Evolutionary conservation across 2,113 vertebrate genomes (phyloP).

Genomic region (Amblyopsis rosae): DNA sequence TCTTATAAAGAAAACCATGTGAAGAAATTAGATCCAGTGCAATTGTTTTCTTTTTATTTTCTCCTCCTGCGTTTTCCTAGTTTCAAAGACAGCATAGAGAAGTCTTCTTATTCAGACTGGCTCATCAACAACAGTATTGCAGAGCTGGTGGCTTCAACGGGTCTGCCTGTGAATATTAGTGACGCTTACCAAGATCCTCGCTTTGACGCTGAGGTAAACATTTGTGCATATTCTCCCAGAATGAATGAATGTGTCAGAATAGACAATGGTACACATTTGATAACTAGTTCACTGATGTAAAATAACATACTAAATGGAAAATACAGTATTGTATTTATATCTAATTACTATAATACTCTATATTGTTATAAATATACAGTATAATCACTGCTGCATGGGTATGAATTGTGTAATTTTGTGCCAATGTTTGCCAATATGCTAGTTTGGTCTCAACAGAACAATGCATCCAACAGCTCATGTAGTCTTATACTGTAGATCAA

Average conservation of each 20-base stretch:
- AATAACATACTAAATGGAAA: neutral
- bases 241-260: neutral
- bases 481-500: neutral
- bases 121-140: conserved; percentile 97
- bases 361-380: no score
- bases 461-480: neutral
- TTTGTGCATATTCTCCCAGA: neutral
- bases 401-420: no score
- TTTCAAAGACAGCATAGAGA: conserved; percentile 95
- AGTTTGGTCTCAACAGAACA: conserved; percentile 1
- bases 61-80: conserved; percentile 61
- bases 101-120: conserved; percentile 96
- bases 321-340: no score
- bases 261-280: neutral
- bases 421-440: no score
- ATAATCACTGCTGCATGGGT: no score
- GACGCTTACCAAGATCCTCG: conserved; percentile 97
- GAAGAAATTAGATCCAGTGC: neutral
- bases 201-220: conserved; percentile 92
- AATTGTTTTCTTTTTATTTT: neutral
- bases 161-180: conserved; percentile 96
- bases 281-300: neutral
- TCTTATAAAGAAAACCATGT: no score
- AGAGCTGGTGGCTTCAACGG: conserved; percentile 95
- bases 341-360: no score